A percentile compares a stretch with the other conserved stretches of the same genome.
Conservation (phyloP, 2,888 invertebrate genomes). For the Harpalus rubripes region DNA sequence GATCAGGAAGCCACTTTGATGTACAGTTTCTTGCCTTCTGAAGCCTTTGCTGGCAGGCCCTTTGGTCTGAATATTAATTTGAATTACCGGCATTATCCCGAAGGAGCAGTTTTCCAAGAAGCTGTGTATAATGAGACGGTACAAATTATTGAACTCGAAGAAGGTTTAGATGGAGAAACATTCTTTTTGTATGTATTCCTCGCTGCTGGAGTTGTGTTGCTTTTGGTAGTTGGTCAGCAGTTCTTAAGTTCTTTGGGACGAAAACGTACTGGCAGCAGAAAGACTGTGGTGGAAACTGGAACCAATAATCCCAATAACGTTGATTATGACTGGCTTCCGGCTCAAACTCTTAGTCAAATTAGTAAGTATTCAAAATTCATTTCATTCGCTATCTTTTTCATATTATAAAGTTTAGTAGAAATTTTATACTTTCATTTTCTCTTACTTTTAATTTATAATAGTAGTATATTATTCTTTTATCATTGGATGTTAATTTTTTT, state of each 20-base stretch:
- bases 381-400: neutral
- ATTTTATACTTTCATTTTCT: conserved; percentile 16
- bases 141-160: conserved; percentile 96
- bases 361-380: conserved; percentile 81
- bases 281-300: conserved; percentile 90
- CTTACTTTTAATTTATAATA: neutral
- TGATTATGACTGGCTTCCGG: conserved; percentile 99
- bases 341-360: conserved; percentile 90
- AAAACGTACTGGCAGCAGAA: conserved; percentile 81
- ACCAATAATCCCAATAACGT: conserved; percentile 94
- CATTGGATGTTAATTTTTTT: conserved; percentile 62
- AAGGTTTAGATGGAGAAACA: conserved; percentile 98
- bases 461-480: neutral
- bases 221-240: conserved; percentile 93
- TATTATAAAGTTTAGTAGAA: neutral
- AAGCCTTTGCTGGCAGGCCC: conserved; percentile 97
- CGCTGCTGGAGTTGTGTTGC: conserved; percentile 91
- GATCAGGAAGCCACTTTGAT: conserved; percentile 96
- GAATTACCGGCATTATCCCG: conserved; percentile 88
- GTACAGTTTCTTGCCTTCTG: conserved; percentile 96
- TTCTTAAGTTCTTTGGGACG: conserved; percentile 91
- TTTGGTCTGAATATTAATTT: conserved; percentile 97
- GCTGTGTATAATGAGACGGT: conserved; percentile 99
- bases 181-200: conserved; percentile 98
- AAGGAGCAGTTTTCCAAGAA: conserved; percentile 86